phyloP scores from a whole-genome alignment of 1,140 invertebrate genomes.

The Drosophila miranda region DNA sequence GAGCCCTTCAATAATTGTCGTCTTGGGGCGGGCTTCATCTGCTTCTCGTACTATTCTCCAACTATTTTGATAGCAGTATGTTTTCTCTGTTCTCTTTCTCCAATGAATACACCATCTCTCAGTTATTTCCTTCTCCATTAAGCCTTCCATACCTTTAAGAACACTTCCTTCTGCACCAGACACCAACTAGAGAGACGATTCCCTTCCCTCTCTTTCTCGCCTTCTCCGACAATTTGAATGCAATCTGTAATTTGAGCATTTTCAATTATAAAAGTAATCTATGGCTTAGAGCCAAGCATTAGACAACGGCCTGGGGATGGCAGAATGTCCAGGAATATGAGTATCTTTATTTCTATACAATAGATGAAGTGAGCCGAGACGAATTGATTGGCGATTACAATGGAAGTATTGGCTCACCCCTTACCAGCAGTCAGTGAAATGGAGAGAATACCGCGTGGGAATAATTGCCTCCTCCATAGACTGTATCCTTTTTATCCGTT shows the following conservation, averaged over 20 bases:
- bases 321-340: no score
- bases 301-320: no score
- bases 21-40: not conserved
- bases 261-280: slow-evolving; percentile 75
- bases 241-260: slow-evolving; percentile 66
- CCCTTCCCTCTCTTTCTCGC: no score
- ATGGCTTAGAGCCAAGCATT: slow-evolving; percentile 9
- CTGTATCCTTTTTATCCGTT: slow-evolving; percentile 24
- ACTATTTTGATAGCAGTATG: no score
- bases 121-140: not conserved
- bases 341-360: no score
- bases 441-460: no score
- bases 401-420: slow-evolving; percentile 58
- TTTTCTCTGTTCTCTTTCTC: slow-evolving; percentile 19
- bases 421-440: slow-evolving; percentile 12
- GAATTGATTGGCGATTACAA: slow-evolving; percentile 47
- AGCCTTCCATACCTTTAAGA: no score
- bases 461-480: no score
- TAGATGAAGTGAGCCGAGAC: no score
- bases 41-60: slow-evolving; percentile 1
- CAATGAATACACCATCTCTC: no score
- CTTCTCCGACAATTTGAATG: slow-evolving; percentile 18
- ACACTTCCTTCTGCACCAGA: no score
- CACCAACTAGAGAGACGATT: no score
- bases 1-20: slow-evolving; percentile 3